Evolutionary conservation across 2,888 invertebrate genomes (phyloP).

Genomic region (Eudemis profundana): DNA sequence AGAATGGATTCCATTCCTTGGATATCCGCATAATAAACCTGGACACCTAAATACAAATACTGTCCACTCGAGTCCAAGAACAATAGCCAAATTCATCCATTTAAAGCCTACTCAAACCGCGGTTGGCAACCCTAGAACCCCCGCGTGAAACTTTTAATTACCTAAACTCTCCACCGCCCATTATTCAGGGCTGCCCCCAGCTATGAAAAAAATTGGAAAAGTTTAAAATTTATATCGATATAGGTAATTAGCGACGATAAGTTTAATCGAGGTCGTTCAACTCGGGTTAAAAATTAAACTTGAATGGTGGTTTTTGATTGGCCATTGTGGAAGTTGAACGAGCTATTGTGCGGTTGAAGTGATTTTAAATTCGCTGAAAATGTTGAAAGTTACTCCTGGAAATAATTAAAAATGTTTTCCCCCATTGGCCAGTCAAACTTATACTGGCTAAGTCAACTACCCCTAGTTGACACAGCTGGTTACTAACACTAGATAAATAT

Average conservation of each 20-base stretch:
- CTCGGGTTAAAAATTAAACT: slow-evolving; percentile 27
- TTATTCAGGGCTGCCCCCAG: slow-evolving; percentile 37
- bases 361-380: slow-evolving; percentile 6
- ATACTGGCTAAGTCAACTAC: background rate
- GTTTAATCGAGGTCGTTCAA: slow-evolving; percentile 30
- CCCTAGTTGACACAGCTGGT: too few relatives aligned
- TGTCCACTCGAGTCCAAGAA: background rate
- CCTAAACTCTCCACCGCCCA: slow-evolving; percentile 22
- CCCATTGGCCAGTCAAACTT: background rate
- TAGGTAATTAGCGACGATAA: slow-evolving; percentile 41
- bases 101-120: slow-evolving; percentile 15
- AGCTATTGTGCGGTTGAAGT: slow-evolving; percentile 25
- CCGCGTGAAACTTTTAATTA: slow-evolving; percentile 41
- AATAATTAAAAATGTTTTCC: slow-evolving; percentile 6
- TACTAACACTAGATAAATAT: too few relatives aligned
- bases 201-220: slow-evolving; percentile 41
- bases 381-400: background rate
- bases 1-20: too few relatives aligned
- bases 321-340: slow-evolving; percentile 8
- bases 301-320: slow-evolving; percentile 37
- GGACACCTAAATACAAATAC: too few relatives aligned
- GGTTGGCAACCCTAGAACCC: slow-evolving; percentile 30
- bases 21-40: too few relatives aligned
- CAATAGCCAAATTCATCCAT: slow-evolving; percentile 29
- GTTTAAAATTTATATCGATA: slow-evolving; percentile 42